phyloP scores from a whole-genome alignment of 1,140 invertebrate species.

The Pollicipes pollicipes region DNA sequence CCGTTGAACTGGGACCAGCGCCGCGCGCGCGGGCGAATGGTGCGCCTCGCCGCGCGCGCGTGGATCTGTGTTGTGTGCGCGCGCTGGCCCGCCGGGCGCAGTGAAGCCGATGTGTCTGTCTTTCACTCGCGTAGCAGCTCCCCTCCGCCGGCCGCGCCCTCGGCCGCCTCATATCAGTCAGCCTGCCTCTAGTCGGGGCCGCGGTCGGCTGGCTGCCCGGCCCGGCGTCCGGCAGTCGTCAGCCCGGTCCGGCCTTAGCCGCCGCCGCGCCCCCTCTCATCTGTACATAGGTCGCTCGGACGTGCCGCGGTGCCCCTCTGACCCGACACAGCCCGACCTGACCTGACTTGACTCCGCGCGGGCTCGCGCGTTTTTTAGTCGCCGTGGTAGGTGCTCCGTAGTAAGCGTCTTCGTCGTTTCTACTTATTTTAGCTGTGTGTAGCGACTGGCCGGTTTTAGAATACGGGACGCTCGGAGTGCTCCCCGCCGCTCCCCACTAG shows the following conservation, averaged over 20 bases:
- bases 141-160: too few relatives aligned
- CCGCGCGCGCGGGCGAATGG: too few relatives aligned
- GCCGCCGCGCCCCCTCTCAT: neutral
- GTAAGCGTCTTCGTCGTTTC: neutral
- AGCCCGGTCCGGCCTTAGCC: neutral
- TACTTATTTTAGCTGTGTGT: neutral
- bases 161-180: neutral
- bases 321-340: too few relatives aligned
- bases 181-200: neutral
- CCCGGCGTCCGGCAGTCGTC: neutral
- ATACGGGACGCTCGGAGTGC: neutral
- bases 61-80: neutral
- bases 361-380: too few relatives aligned
- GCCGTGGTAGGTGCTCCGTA: neutral
- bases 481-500: neutral
- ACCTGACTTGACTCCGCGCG: neutral
- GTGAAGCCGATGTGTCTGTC: conserved; percentile 1
- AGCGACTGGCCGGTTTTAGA: neutral
- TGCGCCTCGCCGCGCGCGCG: too few relatives aligned
- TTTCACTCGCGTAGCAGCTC: neutral
- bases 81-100: too few relatives aligned
- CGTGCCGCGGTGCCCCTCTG: too few relatives aligned
- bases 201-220: too few relatives aligned
- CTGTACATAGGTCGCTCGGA: neutral
- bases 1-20: too few relatives aligned